Conservation (phyloP, 2,888 invertebrate species). For the Orthosia cruda region DNA sequence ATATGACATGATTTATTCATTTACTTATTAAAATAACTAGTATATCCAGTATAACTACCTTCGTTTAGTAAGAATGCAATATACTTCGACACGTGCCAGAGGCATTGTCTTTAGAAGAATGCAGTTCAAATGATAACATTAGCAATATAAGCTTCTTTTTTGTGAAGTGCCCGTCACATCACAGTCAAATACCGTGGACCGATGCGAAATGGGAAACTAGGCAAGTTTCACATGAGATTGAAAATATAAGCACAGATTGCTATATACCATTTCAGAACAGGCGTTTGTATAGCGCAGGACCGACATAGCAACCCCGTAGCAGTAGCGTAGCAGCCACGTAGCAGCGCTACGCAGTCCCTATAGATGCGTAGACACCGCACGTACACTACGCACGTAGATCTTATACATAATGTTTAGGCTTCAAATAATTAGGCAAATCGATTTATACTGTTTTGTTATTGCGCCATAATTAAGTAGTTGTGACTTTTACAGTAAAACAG, state of each 20-base stretch:
- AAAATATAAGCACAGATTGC: too few species aligned
- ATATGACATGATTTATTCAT: constrained; percentile 13
- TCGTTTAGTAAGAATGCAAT: neutral
- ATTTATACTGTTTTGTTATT: neutral
- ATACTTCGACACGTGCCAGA: constrained; percentile 2
- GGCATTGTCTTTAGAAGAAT: constrained; percentile 7
- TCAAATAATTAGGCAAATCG: neutral
- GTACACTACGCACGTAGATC: too few species aligned
- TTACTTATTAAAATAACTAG: constrained; percentile 30
- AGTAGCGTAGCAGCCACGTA: neutral
- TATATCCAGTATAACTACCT: constrained; percentile 1
- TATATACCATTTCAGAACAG: too few species aligned
- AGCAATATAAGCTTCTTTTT: neutral
- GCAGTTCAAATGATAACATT: neutral
- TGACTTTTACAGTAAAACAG: neutral
- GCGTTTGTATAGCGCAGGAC: neutral
- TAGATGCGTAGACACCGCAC: neutral
- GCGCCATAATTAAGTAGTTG: neutral
- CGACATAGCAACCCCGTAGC: neutral
- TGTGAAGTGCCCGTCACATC: neutral
- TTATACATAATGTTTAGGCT: neutral
- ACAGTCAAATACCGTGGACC: neutral
- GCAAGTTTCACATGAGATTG: too few species aligned
- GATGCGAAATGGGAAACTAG: too few species aligned
- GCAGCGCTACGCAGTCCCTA: neutral